Conservation (phyloP, 2,888 invertebrate species). For the Smittia aterrima region DNA sequence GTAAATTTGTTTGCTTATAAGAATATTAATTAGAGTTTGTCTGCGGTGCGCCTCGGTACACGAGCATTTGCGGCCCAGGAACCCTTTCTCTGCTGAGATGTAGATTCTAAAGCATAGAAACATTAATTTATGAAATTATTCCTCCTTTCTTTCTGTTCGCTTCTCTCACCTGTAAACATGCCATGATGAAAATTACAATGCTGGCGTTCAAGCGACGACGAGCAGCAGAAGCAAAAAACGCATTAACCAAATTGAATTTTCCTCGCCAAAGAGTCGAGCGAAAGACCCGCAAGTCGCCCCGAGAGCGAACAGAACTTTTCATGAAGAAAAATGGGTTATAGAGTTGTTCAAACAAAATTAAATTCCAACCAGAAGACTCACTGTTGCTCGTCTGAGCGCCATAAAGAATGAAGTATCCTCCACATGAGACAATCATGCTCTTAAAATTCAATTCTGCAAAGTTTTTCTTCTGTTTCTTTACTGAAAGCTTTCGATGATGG, state of each 20-base stretch:
- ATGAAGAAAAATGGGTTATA: slow-evolving; percentile 36
- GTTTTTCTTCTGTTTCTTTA: neutral
- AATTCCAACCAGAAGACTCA: slow-evolving; percentile 22
- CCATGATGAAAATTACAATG: slow-evolving; percentile 4
- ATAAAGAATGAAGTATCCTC: slow-evolving; percentile 2
- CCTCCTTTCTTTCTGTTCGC: neutral
- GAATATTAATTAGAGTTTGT: slow-evolving; percentile 12
- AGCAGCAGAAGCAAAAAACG: neutral
- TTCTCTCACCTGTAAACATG: neutral
- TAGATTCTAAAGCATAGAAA: neutral
- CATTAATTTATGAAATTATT: neutral
- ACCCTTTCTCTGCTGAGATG: neutral
- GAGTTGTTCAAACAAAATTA: slow-evolving; percentile 29
- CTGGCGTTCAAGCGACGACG: neutral
- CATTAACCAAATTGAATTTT: slow-evolving; percentile 38
- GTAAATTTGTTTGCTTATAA: neutral
- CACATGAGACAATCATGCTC: slow-evolving; percentile 5
- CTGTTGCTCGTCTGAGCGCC: slow-evolving; percentile 8
- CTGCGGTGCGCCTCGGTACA: slow-evolving; percentile 3
- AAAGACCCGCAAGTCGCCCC: neutral
- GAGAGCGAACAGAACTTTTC: slow-evolving; percentile 3
- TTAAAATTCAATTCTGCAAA: slow-evolving; percentile 18
- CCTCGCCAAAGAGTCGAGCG: neutral
- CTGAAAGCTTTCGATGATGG: neutral
- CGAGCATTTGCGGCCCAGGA: neutral